Evolutionary conservation across 2,113 vertebrate genomes (phyloP), one percentile per base, ranked within the genome.

Genomic region (Numida meleagris): DNA sequence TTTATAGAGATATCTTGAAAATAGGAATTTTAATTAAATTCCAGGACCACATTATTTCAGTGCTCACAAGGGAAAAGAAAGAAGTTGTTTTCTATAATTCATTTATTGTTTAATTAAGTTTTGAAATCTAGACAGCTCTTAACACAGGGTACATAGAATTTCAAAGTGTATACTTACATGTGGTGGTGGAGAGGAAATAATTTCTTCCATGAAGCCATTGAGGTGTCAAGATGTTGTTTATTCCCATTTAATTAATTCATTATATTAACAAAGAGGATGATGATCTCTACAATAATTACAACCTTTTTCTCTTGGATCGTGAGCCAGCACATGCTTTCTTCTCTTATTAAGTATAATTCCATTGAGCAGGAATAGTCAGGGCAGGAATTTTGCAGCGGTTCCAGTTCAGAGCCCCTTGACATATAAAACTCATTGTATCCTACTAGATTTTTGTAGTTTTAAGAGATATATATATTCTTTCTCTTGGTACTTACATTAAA

Each of bases 1-100:
- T 85, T 91, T 85, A 57, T 63, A 88, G 53, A 79, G 16, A 51
- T 85, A 65, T 7, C 38, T 76, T 85, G 16, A 68, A 76, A 89
- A 95, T 16, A 88, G 4, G 16, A 3, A 76, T 76, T 93, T 91
- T 80, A 96, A 93, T 93, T 85, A 88, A 91, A 82, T 89, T 67
- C 65, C 27, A 59, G 46, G 57, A 63, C 70, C 36, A 14, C 38
- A 23, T 59, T 72, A 24, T 67, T 59, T 79, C 57, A 75, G 29
- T 33, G 10, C 4, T 91, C 34, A 71, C 42, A 89, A 71, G 21
- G 19, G 34, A 88, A 55, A 27, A 81, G n/a, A 66, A 83, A 77
- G 43, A 50, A 12, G 16, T 45, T 91, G 29, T 48, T 89, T 33
- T 59, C 75, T 53, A 29, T 82, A 57, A 87, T 53, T 20, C 42